Base-by-base conservation (phyloP, 2,797 vertebrate genomes). In the Sebastes nivosus region DNA sequence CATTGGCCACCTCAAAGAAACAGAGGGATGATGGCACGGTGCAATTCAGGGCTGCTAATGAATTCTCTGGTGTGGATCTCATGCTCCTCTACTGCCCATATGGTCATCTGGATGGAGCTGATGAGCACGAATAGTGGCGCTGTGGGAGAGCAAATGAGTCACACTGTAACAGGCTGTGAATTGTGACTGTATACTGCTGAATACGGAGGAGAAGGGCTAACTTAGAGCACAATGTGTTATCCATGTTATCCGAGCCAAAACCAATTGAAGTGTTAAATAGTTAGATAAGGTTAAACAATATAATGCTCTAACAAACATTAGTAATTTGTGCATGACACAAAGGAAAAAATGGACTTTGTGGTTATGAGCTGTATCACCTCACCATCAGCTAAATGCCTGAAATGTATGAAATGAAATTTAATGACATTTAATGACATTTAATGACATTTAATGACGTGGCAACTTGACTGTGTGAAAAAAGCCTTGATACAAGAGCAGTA, bases 31-130 rank as follows among this genome's bases (percentile, higher is more conserved):
- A 95, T 93, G 77, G 94, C 85, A 82, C 88, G 89, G 90, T 93
- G 90, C 63, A 96, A 85, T 72, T 84, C 85, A 70, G 94, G 95
- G 85, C 97, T 95, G 87, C 96, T 95, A 90, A 95, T 94, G 88
- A 97, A 97, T 89, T 96, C 95, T 94, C 94, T 93, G 76, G 92
- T 89, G 82, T 96, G 96, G 82, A 94, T 94, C 86, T 89, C 84
- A 70, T 95, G 95, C 89, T 96, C 95, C 79, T 93, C 93, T 86
- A 94, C 94, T 84, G 95, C 94, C 94, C 96, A 95, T 81, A 95
- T 80, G 72, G 95, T 96, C 95, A 95, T 96, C 92, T 95, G 92
- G 88, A 96, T 85, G 50, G 94, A 92, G 82, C 94, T 92, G 71
- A 95, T 90, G 80, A 95, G 86, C 7, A 88, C 89, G 77, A 95